These are phyloP conservation scores for Xylophagus ater DNA, from an alignment of 2,888 invertebrate species.

Conservation along the genomic window DNA sequence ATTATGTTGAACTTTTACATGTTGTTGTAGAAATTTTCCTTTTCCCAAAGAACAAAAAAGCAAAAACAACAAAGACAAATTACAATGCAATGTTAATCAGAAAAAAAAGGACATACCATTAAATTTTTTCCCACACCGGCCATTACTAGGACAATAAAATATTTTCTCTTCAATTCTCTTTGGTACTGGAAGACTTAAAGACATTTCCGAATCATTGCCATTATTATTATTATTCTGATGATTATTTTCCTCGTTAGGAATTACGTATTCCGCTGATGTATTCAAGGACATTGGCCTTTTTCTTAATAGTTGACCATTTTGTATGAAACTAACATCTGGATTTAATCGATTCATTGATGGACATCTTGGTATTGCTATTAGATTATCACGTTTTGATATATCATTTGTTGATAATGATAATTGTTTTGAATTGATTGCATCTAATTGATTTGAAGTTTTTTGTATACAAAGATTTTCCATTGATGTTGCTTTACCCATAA, in stretches of 20 bases:
- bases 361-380: constrained; percentile 16
- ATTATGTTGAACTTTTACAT: constrained; percentile 24
- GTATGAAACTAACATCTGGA: constrained; percentile 1
- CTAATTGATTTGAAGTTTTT: constrained; percentile 19
- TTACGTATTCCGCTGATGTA: constrained; percentile 15
- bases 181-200: constrained; percentile 15
- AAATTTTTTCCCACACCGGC: constrained; percentile 17
- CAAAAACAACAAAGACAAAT: too few relatives aligned
- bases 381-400: constrained; percentile 31
- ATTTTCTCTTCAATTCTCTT: constrained; percentile 9
- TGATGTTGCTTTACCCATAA: constrained; percentile 42
- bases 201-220: not conserved
- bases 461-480: constrained; percentile 38
- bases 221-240: too few relatives aligned
- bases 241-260: constrained; percentile 3
- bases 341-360: constrained; percentile 16
- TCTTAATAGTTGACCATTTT: constrained; percentile 7
- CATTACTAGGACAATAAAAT: constrained; percentile 18
- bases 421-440: constrained; percentile 31
- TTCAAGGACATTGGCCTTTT: constrained; percentile 18
- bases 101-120: constrained; percentile 14
- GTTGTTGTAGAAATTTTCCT: constrained; percentile 22
- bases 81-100: too few relatives aligned
- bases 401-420: constrained; percentile 40
- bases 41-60: too few relatives aligned